Evolutionary conservation across 2,888 invertebrate species (phyloP), one percentile per base, ranked within the genome.

Genomic region (Amiota minor): DNA sequence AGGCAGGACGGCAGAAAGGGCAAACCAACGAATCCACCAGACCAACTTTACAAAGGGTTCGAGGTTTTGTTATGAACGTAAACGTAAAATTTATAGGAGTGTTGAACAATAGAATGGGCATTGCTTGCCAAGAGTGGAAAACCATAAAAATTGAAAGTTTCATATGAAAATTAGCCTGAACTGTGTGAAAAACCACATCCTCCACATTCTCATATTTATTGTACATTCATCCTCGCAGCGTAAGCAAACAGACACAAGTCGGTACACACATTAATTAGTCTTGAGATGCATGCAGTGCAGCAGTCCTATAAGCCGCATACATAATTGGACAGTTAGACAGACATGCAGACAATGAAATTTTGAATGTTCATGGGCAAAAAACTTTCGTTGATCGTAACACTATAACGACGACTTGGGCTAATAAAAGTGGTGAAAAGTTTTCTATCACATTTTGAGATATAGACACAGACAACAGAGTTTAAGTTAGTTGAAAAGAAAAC

Each of bases 111-210:
- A 9, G 59, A 18, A 20, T 20, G 50, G 20, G 6, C n/a, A 53
- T n/a, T 23, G 20, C 18, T 53, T 68, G 67, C 9, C n/a, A 20
- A 68, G 67, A 35, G 35, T 68, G 35, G 23, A 68, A 68, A 68
- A 50, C 14, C 53, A 68, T 68, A 53, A 53, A 53, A 53, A 50
- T 68, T 68, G 67, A 68, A 68, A 53, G 67, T 68, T 68, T 53
- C 50, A 23, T 68, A 68, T 68, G 67, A 23, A 68, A 68, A 68
- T 68, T 68, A 68, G 67, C 67, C 49, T 50, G 67, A 67, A 67
- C 20, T 67, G 67, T 67, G 50, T 46, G 67, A 67, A 67, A 67
- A n/a, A 16, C 50, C 50, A 67, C 56, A 23, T 20, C 47, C 35
- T 35, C 23, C 49, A 20, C 46, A 64, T 46, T 10, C 16, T 64